Evolutionary conservation across 2,888 invertebrate genomes (phyloP).

Genomic region (Leucoma salicis): DNA sequence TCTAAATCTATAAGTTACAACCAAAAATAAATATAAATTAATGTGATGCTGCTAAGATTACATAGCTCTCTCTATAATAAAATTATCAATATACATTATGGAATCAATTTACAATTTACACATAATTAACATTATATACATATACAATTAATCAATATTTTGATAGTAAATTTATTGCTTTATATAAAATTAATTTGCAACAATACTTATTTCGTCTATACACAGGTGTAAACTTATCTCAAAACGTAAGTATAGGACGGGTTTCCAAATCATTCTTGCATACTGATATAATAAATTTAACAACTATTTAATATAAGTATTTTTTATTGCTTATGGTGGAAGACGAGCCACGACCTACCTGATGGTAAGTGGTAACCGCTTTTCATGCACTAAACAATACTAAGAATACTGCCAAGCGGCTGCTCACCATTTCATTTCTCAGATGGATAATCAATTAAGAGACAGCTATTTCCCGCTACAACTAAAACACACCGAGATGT

Average conservation of each 20-base stretch:
- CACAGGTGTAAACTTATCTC: not conserved
- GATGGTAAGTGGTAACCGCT: too few species aligned
- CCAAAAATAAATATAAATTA: slow-evolving; percentile 14
- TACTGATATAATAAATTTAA: too few species aligned
- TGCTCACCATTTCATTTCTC: too few species aligned
- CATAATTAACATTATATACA: slow-evolving; percentile 42
- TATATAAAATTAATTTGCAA: slow-evolving; percentile 27
- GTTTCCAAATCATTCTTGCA: slow-evolving; percentile 28
- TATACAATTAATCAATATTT: slow-evolving; percentile 32
- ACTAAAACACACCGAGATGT: too few species aligned
- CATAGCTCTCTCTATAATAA: slow-evolving; percentile 8
- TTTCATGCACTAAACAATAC: too few species aligned
- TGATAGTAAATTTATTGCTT: slow-evolving; percentile 38
- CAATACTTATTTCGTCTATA: not conserved
- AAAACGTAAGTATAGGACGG: slow-evolving; percentile 27
- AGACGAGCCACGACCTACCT: too few species aligned
- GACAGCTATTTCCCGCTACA: too few species aligned
- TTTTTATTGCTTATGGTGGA: too few species aligned
- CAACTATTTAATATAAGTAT: too few species aligned
- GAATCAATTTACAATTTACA: slow-evolving; percentile 41
- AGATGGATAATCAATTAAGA: too few species aligned
- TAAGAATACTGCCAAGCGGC: too few species aligned
- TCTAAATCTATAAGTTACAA: slow-evolving; percentile 13
- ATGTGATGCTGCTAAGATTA: slow-evolving; percentile 1
- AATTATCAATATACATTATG: slow-evolving; percentile 19